Evolutionary conservation across 2,113 vertebrate species (phyloP).

Genomic region (Pluvianellus socialis): DNA sequence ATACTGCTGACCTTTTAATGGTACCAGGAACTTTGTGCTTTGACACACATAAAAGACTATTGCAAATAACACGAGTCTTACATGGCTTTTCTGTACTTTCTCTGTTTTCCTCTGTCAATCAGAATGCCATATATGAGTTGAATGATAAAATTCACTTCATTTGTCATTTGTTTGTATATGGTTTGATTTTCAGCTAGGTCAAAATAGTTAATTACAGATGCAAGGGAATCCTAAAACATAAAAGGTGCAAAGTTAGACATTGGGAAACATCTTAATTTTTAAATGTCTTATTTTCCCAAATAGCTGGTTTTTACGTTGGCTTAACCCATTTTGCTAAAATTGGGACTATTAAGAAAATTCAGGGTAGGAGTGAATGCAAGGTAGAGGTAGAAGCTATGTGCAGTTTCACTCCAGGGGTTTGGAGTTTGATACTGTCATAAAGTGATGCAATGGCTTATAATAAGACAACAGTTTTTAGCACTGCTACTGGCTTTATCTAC

Average conservation of each 20-base stretch:
- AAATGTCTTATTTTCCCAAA: not conserved
- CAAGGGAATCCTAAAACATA: not conserved
- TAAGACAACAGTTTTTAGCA: not conserved
- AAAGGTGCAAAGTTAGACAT: not conserved
- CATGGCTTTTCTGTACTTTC: not conserved
- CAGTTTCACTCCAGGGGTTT: not conserved
- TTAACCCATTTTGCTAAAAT: not conserved
- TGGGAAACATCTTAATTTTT: not conserved
- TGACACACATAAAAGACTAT: not conserved
- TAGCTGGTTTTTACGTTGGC: not conserved
- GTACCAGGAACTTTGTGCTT: not conserved
- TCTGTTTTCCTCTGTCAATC: not conserved
- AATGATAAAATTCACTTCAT: not conserved
- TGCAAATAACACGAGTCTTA: not conserved
- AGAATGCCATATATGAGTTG: not conserved
- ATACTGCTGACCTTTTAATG: not conserved
- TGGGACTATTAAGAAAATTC: not conserved
- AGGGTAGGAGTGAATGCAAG: not conserved
- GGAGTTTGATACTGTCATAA: not conserved
- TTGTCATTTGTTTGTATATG: not conserved
- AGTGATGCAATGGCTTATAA: not conserved
- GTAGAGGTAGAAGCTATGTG: not conserved
- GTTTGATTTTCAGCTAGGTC: not conserved
- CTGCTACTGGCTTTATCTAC: not conserved
- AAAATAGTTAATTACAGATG: not conserved